phyloP scores from a whole-genome alignment of 2,113 vertebrate genomes.

The Cinclus cinclus region DNA sequence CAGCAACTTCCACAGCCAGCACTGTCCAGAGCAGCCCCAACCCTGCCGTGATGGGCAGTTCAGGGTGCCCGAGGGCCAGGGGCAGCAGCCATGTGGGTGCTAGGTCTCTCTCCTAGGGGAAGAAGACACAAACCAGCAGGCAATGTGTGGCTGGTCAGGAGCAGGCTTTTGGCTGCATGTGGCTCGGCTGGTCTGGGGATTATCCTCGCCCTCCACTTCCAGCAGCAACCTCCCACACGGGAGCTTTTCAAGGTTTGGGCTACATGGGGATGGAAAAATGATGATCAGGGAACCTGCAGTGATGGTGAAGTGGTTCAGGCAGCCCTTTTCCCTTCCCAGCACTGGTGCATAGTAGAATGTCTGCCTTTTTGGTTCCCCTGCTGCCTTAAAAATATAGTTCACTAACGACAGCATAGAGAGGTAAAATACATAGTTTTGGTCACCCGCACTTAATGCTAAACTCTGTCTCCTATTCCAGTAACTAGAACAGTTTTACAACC shows the following conservation, averaged over 20 bases:
- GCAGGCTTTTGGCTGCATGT: accelerated
- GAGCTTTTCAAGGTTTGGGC: background rate
- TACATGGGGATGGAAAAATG: background rate
- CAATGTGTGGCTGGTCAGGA: background rate
- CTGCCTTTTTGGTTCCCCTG: background rate
- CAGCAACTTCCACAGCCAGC: accelerated
- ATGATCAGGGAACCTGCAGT: background rate
- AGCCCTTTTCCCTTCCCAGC: no score
- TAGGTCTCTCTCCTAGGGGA: background rate
- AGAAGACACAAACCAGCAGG: accelerated
- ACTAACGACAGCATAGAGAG: accelerated
- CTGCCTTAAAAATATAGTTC: background rate
- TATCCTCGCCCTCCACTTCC: no score
- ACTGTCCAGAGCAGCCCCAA: accelerated
- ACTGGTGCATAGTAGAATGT: accelerated
- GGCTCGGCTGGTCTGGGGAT: accelerated
- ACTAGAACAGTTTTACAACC: background rate
- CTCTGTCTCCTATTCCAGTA: background rate
- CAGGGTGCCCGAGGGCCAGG: accelerated
- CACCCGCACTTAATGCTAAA: background rate
- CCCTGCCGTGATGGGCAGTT: background rate
- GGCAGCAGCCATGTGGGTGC: accelerated
- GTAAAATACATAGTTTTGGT: background rate
- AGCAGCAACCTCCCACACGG: no score
- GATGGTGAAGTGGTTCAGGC: background rate